Evolutionary conservation across 2,113 vertebrate species (phyloP), one percentile per base, ranked within the genome.

Genomic region (Heliornis fulica): DNA sequence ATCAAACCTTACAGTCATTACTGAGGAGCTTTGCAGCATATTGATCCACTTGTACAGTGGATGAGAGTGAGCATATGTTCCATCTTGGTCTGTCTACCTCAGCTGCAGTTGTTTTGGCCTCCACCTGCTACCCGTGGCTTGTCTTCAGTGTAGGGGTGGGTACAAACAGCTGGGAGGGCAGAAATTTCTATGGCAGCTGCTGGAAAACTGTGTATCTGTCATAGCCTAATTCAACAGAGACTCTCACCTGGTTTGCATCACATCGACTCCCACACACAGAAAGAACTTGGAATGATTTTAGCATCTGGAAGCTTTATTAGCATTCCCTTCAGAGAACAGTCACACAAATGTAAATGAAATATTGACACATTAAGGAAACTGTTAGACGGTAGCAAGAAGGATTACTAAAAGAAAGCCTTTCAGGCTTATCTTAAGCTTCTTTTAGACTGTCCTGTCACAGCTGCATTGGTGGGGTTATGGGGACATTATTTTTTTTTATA

Each of bases 291-390:
- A 94, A 92, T 0, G 40, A 90, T 93, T 94, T 92, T 61, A 87
- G 76, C 60, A 79, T 87, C 69, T 79, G 80, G 31, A 86, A 56
- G 53, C 60, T 93, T 88, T 82, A 94, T 83, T 76, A 75, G 66
- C 43, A 90, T 87, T 96, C 87, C 70, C 38, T 76, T 95, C 68
- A 90, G 64, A 86, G 78, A 76, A 85, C 6, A 53, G 66, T 56
- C 80, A 89, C 56, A 84, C 13, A 32, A 64, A 96, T n/a, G 45
- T 36, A 84, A 92, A 74, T 1, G 10, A 86, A 93, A 89, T 95
- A 96, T 76, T 79, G 94, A 91, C 91, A 95, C 36, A 53, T 77
- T 83, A 93, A 74, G 74, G 77, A 88, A 89, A 87, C 61, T 22
- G 50, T 56, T 60, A 92, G 95, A 90, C 85, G 71, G 43, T 26